Conservation (phyloP, 2,113 vertebrate species). For the Hemibagrus wyckioides region DNA sequence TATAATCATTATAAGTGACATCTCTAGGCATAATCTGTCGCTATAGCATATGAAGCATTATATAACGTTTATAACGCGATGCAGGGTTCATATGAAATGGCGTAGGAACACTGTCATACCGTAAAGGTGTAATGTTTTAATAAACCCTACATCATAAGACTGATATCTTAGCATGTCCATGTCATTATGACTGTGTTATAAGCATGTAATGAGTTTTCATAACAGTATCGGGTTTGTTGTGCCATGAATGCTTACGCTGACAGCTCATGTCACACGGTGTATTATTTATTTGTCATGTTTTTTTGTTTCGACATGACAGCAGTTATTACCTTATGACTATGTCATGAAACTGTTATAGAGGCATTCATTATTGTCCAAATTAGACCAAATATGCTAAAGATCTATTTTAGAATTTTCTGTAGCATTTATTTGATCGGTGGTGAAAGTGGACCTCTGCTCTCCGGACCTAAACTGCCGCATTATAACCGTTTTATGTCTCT, state of each 20-base stretch:
- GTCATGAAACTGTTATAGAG: not conserved
- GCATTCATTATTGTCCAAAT: not conserved
- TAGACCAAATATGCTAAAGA: not conserved
- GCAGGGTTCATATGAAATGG: not conserved
- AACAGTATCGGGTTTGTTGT: not conserved
- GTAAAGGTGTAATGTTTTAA: not conserved
- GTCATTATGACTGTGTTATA: not conserved
- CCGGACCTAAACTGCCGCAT: constrained; percentile 1
- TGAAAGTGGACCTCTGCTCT: not conserved
- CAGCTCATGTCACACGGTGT: not conserved
- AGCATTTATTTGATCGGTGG: not conserved
- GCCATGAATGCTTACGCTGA: not conserved
- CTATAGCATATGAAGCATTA: too few relatives aligned
- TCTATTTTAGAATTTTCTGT: not conserved
- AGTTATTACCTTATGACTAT: not conserved
- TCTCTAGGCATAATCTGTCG: not conserved
- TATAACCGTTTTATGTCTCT: constrained; percentile 25
- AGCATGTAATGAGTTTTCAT: not conserved
- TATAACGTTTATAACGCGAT: not conserved
- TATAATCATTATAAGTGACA: not conserved
- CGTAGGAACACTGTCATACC: not conserved
- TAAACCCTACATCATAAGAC: not conserved
- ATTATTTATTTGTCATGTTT: not conserved
- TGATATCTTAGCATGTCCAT: too few relatives aligned
- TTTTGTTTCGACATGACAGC: too few relatives aligned